Evolutionary conservation across 2,113 vertebrate species (phyloP), one percentile per base, ranked within the genome.

Genomic region (Dissostichus mawsoni): DNA sequence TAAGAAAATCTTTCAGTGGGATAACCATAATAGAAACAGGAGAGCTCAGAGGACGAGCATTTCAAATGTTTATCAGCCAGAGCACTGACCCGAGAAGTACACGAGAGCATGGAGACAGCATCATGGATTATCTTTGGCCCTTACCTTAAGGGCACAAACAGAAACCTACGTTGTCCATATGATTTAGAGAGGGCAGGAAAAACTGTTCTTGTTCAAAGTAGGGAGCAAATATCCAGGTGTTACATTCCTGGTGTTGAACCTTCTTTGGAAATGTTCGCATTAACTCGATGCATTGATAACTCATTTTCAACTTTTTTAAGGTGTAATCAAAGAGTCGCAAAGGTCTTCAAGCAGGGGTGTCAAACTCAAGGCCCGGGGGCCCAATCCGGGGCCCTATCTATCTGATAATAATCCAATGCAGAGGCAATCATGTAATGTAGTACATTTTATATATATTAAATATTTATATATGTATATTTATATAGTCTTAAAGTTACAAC

Each of bases 11-110:
- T 16, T 20, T 11, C 50, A 3, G 47, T 10, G 69, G 59, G 81
- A 73, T 73, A 84, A 69, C 52, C 36, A 44, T 62, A 44, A 61
- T 29, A 17, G 69, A 56, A 73, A 59, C 51, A 51, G 25, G 18
- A 52, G 23, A 72, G 33, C 72, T 73, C 44, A 47, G 44, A 56
- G 20, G 25, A 4, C 14, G 45, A 74, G 33, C 25, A 61, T 70
- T 75, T 59, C 8, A 74, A 53, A 4, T 17, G 45, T 69, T 69
- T 9, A 33, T 58, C 61, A 59, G 69, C 3, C 55, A 44, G 20
- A 63, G 33, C 25, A 33, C 44, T 50, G 62, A 61, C 5, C 58
- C 66, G n/a, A 47, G 51, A 14, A 29, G 1, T n/a, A 47, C 8
- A n/a, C 36, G 16, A 55, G 20, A 36, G 65, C 58, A n/a, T 3